phyloP scores from a whole-genome alignment of 2,888 invertebrate species.

The Temnothorax ravouxi region DNA sequence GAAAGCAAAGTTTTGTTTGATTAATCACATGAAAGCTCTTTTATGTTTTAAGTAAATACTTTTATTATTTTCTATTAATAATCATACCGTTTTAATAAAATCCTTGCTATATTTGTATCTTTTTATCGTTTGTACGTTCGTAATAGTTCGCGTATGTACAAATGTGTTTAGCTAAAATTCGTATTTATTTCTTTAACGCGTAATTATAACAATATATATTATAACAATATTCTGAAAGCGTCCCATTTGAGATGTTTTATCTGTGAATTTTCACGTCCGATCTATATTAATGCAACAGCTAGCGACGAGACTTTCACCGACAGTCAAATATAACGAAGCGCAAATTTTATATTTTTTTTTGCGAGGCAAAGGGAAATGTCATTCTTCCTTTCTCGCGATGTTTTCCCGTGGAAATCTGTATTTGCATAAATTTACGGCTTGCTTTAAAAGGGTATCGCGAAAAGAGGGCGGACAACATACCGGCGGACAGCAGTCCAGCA shows the following conservation, averaged over 20 bases:
- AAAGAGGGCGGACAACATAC: conserved; percentile 63
- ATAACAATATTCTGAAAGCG: not conserved
- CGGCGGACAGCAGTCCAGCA: conserved; percentile 63
- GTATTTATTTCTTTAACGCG: conserved; percentile 7
- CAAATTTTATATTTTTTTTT: conserved; percentile 64
- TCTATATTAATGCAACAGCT: conserved; percentile 6
- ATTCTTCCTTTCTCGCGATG: conserved; percentile 46
- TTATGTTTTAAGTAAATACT: not conserved
- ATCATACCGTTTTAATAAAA: not conserved
- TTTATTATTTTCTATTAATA: not conserved
- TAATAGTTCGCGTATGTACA: not conserved
- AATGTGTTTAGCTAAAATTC: not conserved
- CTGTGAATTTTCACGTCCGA: conserved; percentile 1
- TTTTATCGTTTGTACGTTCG: not conserved
- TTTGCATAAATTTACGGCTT: conserved; percentile 75
- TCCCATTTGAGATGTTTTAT: not conserved
- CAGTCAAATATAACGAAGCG: conserved; percentile 45
- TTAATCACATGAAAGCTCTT: conserved; percentile 1
- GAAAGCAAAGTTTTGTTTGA: conserved; percentile 24
- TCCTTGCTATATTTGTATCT: not conserved
- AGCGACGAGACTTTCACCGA: not conserved
- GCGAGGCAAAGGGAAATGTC: conserved; percentile 44
- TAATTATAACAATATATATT: not conserved
- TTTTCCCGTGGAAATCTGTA: conserved; percentile 60
- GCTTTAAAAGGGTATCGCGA: conserved; percentile 51